A percentile compares a stretch with the other conserved stretches of the same genome.
Conservation (phyloP, 2,113 vertebrate species). For the Pseudonaja textilis region DNA sequence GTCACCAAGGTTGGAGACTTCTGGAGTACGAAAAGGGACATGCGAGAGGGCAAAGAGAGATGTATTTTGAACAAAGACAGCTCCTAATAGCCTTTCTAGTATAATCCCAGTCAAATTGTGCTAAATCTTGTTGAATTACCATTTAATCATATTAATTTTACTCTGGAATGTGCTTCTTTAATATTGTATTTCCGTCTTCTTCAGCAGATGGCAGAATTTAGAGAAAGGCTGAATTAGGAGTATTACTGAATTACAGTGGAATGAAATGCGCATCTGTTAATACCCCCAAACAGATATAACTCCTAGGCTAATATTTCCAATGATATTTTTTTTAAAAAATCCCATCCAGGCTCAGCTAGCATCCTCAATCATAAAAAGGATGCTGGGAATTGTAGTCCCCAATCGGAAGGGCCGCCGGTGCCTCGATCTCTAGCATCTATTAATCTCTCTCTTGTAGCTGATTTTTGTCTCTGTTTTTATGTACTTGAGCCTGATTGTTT, state of each 20-base stretch:
- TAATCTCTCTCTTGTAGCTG: background rate
- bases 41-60: conserved; percentile 5
- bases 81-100: conserved; percentile 43
- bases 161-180: background rate
- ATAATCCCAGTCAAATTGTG: conserved; percentile 12
- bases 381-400: background rate
- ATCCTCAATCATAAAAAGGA: background rate
- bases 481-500: background rate
- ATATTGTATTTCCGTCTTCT: background rate
- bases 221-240: background rate
- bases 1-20: background rate
- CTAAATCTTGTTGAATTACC: background rate
- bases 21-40: background rate
- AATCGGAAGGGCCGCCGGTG: background rate
- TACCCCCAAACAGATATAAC: background rate
- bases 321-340: background rate
- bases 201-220: background rate
- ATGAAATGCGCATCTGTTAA: background rate
- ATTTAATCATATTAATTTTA: background rate
- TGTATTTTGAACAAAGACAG: conserved; percentile 35
- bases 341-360: conserved; percentile 1
- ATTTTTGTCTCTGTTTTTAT: background rate
- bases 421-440: background rate
- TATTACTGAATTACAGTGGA: background rate
- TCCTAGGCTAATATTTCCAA: background rate